Base-by-base conservation (phyloP, 2,113 vertebrate genomes). In the Cichladusa arquata region DNA sequence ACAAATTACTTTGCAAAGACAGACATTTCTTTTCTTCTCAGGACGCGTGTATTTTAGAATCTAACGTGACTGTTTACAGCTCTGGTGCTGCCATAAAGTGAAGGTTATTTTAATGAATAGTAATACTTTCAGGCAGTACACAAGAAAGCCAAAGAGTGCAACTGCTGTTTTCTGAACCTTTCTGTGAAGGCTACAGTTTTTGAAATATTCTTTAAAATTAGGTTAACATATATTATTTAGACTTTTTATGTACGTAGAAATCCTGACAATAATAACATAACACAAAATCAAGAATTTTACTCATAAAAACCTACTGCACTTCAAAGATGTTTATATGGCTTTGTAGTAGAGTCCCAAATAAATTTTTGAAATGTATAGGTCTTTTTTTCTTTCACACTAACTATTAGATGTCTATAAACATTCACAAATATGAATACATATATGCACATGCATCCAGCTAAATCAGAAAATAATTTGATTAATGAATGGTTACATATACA, bases 1-100 rank as follows among this genome's bases (percentile, higher is more conserved):
- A 99, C 99, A 99, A 99, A 99, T 99, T 99, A 99, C 98, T 99
- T 99, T 98, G 99, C 98, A 99, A 98, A 99, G 99, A 98, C 98
- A 98, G 99, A 96, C 96, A 93, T 98, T 98, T 96, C 97, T 98
- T 97, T 98, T 98, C 98, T 98, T 98, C 98, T 97, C 65, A 85
- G 97, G 96, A 97, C 58, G 81, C 66, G 57, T 97, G 97, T 97
- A 97, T 98, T 97, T 97, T 72, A 97, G 97, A 98, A 98, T 98
- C 97, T 98, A 98, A 98, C 80, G 71, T 98, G 98, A 98, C 98
- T 99, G 98, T 99, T 99, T 99, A 99, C 98, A 98, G 98, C 98
- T 97, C 97, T 95, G 97, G 96, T 97, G 97, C 98, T 98, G 98
- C 98, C 98, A 98, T 93, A 98, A 98, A 99, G 96, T 98, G 98